Conservation (phyloP, 2,113 vertebrate species). For the Anarhynchus alexandrinus region DNA sequence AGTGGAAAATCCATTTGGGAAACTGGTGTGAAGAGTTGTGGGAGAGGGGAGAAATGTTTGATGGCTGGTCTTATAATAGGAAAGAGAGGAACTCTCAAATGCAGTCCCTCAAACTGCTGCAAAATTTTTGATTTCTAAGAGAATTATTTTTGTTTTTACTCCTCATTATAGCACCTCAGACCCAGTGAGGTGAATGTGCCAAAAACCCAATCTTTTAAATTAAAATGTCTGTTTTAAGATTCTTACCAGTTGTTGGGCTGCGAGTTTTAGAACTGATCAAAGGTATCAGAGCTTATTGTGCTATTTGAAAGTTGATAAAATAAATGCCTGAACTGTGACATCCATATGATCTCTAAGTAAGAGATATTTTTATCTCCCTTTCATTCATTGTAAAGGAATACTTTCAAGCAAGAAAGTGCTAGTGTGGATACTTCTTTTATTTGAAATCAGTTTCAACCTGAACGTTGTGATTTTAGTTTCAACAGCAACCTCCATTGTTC, state of each 20-base stretch:
- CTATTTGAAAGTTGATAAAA: neutral
- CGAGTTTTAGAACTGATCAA: neutral
- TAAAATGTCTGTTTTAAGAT: neutral
- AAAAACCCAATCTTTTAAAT: neutral
- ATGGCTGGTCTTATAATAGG: conserved; percentile 2
- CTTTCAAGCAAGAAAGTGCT: neutral
- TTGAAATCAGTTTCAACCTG: neutral
- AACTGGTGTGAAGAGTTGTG: neutral
- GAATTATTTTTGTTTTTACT: neutral
- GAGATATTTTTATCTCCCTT: neutral
- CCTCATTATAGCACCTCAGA: neutral
- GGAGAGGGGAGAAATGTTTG: neutral
- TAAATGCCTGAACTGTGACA: neutral
- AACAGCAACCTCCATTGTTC: neutral
- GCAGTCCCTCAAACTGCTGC: conserved; percentile 36
- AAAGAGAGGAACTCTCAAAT: conserved; percentile 28
- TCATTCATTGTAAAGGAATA: neutral
- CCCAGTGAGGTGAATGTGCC: neutral
- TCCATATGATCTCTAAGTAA: neutral
- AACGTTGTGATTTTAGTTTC: neutral
- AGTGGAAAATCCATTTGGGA: conserved; percentile 41
- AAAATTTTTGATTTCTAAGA: conserved; percentile 4
- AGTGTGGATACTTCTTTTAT: neutral
- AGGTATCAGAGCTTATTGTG: neutral
- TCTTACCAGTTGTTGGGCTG: conserved; percentile 13